These are phyloP conservation scores for Psittacara wagleri DNA, from an alignment of 2,113 vertebrate genomes.

Conservation along the genomic window DNA sequence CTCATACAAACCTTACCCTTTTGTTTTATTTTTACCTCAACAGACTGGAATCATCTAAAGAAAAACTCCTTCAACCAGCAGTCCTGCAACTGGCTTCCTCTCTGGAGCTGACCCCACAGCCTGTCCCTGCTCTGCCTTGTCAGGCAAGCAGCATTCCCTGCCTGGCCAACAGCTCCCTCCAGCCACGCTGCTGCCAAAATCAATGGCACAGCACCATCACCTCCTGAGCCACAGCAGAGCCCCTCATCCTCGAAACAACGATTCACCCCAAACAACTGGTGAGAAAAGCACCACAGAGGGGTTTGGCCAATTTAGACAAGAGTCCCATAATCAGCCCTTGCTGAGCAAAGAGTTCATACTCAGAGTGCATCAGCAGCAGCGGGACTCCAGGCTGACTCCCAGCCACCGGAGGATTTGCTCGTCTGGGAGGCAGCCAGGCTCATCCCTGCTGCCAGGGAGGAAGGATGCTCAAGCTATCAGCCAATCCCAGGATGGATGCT, in stretches of 20 bases:
- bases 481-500: not conserved
- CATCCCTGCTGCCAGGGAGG: fast-evolving
- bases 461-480: not conserved
- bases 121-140: fast-evolving
- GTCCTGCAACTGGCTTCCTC: not conserved
- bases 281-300: not conserved
- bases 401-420: fast-evolving
- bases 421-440: fast-evolving
- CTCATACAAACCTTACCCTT: not conserved
- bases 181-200: not conserved
- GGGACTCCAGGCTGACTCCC: not conserved
- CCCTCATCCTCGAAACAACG: fast-evolving
- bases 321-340: not conserved
- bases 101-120: fast-evolving
- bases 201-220: not conserved
- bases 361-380: not conserved
- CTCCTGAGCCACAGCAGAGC: not conserved
- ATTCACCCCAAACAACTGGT: not conserved
- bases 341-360: not conserved
- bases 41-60: fast-evolving
- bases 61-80: not conserved
- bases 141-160: not conserved
- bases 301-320: not conserved
- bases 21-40: not conserved
- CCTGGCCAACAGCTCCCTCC: fast-evolving